Evolutionary conservation across 2,888 invertebrate genomes (phyloP).

Genomic region (Drosophila anceps): DNA sequence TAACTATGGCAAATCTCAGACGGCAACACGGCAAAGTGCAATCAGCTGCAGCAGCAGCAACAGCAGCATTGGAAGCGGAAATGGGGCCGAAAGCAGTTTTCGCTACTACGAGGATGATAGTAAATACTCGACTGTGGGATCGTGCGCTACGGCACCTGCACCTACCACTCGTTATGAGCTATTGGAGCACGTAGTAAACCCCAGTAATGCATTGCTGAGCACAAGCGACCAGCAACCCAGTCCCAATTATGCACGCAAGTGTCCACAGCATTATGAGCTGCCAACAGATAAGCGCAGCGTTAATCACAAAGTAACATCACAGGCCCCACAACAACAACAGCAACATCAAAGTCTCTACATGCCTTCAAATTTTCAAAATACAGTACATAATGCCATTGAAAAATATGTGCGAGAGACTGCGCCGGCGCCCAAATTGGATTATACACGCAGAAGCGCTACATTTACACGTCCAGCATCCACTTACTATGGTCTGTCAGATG

Average conservation of each 20-base stretch:
- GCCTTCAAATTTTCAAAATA: slow-evolving; percentile 77
- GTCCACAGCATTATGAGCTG: slow-evolving; percentile 78
- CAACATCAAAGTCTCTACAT: slow-evolving; percentile 80
- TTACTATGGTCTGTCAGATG: slow-evolving; percentile 37
- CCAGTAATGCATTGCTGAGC: slow-evolving; percentile 69
- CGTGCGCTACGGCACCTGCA: slow-evolving; percentile 31
- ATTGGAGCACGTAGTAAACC: slow-evolving; percentile 78
- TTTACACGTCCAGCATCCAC: slow-evolving; percentile 15
- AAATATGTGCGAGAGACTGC: slow-evolving; percentile 67
- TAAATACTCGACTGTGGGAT: slow-evolving; percentile 51
- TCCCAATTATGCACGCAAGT: slow-evolving; percentile 81
- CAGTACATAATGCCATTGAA: slow-evolving; percentile 73
- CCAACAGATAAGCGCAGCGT: slow-evolving; percentile 63
- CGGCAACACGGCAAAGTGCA: slow-evolving; percentile 31
- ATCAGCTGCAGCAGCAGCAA: slow-evolving; percentile 24
- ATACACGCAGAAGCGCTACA: slow-evolving; percentile 29
- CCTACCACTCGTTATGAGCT: slow-evolving; percentile 46
- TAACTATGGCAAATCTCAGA: slow-evolving; percentile 27
- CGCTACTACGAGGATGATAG: slow-evolving; percentile 61
- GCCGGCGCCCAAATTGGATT: slow-evolving; percentile 65
- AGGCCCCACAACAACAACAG: background rate
- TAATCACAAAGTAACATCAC: slow-evolving; percentile 6
- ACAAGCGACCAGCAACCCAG: slow-evolving; percentile 79
- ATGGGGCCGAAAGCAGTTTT: slow-evolving; percentile 16
- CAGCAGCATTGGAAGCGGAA: slow-evolving; percentile 1